Percentiles rank a stretch among this genome's conserved stretches.
phyloP scores from a whole-genome alignment of 2,797 vertebrate species.

The Cercopithecus neglectus region DNA sequence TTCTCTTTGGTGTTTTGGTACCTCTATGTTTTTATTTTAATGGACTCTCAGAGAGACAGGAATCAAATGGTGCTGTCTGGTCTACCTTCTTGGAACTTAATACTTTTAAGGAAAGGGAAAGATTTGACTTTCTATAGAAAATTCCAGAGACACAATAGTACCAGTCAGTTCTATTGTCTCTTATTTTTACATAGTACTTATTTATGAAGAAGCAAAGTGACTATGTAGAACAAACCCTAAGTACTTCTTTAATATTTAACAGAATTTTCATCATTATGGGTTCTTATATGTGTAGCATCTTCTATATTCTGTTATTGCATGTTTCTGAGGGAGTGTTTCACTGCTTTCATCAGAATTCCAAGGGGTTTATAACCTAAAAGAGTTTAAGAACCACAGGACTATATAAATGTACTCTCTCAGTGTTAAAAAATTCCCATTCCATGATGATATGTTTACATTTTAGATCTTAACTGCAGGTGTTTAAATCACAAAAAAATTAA shows the following conservation, averaged over 20 bases:
- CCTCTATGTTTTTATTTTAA: slow-evolving; percentile 17
- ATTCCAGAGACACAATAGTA: not conserved
- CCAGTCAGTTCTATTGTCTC: not conserved
- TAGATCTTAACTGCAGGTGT: not conserved
- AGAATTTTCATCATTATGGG: not conserved
- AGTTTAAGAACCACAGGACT: not conserved
- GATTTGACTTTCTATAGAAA: not conserved
- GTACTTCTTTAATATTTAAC: slow-evolving; percentile 16
- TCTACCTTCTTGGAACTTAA: not conserved
- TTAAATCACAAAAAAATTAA: slow-evolving; percentile 42
- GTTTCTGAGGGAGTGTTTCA: not conserved
- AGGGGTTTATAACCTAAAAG: not conserved
- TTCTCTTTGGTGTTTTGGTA: not conserved
- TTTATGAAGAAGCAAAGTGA: not conserved
- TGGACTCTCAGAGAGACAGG: not conserved
- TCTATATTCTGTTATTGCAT: slow-evolving; percentile 5
- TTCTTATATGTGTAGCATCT: not conserved
- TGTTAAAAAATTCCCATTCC: not conserved
- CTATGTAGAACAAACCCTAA: not conserved
- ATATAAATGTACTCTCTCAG: slow-evolving; percentile 23
- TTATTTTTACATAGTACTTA: not conserved
- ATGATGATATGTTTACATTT: not conserved
- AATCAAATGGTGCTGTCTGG: not conserved
- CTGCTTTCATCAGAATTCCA: not conserved
- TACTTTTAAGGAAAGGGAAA: slow-evolving; percentile 23